These are phyloP conservation scores for Athripsodes cinereus DNA, from an alignment of 2,888 invertebrate genomes.

Conservation along the genomic window DNA sequence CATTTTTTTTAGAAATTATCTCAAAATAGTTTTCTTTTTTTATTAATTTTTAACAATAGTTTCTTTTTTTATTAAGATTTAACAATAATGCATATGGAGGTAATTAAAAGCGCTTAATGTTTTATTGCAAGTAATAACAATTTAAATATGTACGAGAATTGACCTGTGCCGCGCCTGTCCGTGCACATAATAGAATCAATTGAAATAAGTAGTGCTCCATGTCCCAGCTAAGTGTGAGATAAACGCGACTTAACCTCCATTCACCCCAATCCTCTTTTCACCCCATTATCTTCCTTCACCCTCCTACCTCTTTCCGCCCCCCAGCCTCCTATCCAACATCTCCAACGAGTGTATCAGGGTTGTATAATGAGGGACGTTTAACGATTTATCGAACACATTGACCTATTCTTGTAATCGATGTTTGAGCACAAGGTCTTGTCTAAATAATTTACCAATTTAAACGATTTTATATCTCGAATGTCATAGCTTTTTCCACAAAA, in stretches of 20 bases:
- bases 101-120: no score
- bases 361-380: background rate
- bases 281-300: slow-evolving; percentile 9
- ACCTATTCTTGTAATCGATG: no score
- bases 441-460: no score
- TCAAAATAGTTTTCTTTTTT: no score
- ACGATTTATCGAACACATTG: no score
- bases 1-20: no score
- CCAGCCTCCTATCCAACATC: background rate
- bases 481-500: no score
- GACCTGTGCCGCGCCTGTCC: background rate
- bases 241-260: slow-evolving; percentile 23
- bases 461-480: no score
- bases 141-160: background rate
- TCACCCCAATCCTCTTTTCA: slow-evolving; percentile 6
- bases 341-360: background rate
- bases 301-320: slow-evolving; percentile 1
- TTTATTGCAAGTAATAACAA: background rate
- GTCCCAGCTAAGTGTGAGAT: slow-evolving; percentile 26
- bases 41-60: no score
- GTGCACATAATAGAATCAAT: slow-evolving; percentile 24
- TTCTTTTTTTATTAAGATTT: no score
- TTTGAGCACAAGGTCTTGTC: no score
- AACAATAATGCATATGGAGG: no score
- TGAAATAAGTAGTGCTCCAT: slow-evolving; percentile 25